A percentile compares a stretch with the other conserved stretches of the same genome.
Evolutionary conservation across 2,888 invertebrate species (phyloP).

Genomic region (Oeneis ivallda): DNA sequence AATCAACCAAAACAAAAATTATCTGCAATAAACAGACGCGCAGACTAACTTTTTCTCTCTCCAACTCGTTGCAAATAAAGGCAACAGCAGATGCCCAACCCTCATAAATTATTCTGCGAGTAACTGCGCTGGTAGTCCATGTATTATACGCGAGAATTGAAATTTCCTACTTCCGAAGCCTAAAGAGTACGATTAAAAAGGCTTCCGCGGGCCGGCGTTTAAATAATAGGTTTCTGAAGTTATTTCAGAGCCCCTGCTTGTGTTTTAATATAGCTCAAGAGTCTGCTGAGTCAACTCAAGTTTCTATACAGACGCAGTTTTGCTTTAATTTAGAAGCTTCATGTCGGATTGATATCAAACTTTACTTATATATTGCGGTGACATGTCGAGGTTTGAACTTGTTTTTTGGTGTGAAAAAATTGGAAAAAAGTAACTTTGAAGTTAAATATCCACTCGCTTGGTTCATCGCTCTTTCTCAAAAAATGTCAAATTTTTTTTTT

Average conservation of each 20-base stretch:
- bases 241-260: neutral
- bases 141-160: constrained; percentile 26
- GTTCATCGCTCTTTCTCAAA: no score
- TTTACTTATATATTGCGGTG: no score
- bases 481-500: no score
- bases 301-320: no score
- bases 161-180: constrained; percentile 16
- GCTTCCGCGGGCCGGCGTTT: constrained; percentile 4
- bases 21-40: constrained; percentile 30
- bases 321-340: no score
- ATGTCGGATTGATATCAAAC: no score
- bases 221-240: neutral
- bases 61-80: constrained; percentile 25
- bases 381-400: no score
- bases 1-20: constrained; percentile 28
- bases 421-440: no score
- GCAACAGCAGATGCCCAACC: constrained; percentile 30
- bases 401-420: no score
- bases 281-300: no score
- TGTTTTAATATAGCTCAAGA: neutral
- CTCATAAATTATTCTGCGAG: constrained; percentile 35
- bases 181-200: constrained; percentile 16
- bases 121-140: constrained; percentile 30
- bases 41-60: constrained; percentile 28
- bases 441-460: no score